phyloP scores from a whole-genome alignment of 1,140 invertebrate species.

The Maconellicoccus hirsutus region DNA sequence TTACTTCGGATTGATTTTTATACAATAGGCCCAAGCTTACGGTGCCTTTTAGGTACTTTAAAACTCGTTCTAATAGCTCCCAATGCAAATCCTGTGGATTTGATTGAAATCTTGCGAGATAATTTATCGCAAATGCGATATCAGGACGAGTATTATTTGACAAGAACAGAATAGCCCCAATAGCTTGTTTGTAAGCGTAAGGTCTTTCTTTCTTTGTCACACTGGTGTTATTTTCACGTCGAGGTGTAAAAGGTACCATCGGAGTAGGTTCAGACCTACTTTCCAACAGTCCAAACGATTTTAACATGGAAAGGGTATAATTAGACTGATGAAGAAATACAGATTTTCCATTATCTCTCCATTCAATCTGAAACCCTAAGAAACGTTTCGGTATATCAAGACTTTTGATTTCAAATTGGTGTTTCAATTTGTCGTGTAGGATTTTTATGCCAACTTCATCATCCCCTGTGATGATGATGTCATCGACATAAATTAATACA shows the following conservation, averaged over 20 bases:
- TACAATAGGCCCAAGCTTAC: conserved; percentile 26
- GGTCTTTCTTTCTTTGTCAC: conserved; percentile 23
- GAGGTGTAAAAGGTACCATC: conserved; percentile 22
- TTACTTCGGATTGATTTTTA: background rate
- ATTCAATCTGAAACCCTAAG: conserved; percentile 33
- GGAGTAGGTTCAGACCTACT: conserved; percentile 31
- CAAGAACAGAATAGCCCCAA: conserved; percentile 34
- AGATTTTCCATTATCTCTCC: conserved; percentile 25
- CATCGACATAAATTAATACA: conserved; percentile 34
- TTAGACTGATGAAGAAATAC: conserved; percentile 29
- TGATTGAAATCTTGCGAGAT: conserved; percentile 26
- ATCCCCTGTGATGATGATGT: conserved; percentile 31
- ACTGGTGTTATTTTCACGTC: conserved; percentile 23
- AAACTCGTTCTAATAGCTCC: conserved; percentile 29
- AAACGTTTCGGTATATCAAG: conserved; percentile 27
- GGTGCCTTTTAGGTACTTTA: conserved; percentile 34
- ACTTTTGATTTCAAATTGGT: conserved; percentile 30
- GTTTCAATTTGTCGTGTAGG: conserved; percentile 25
- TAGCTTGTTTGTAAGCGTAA: conserved; percentile 30
- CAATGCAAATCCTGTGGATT: conserved; percentile 13
- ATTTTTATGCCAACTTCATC: conserved; percentile 27
- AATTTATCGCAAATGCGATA: conserved; percentile 33
- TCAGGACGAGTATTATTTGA: conserved; percentile 33
- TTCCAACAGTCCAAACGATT: conserved; percentile 31
- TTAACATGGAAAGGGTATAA: conserved; percentile 29